phyloP scores from a whole-genome alignment of 2,113 vertebrate species.

The Actenoides lindsayi region DNA sequence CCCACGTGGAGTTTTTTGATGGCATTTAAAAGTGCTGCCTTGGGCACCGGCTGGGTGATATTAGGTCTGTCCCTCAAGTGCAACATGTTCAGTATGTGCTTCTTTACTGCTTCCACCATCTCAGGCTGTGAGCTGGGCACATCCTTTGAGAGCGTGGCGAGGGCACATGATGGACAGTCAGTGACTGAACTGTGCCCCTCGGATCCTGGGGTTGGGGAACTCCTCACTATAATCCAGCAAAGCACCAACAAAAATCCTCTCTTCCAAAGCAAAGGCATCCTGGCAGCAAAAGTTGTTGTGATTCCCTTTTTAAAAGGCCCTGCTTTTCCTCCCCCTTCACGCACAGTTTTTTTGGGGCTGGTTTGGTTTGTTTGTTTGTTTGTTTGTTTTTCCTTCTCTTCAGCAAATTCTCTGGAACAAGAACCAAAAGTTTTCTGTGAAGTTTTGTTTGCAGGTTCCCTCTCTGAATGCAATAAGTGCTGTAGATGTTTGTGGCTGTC shows the following conservation, averaged over 20 bases:
- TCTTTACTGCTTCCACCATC: slow-evolving; percentile 95
- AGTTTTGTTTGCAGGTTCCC: slow-evolving; percentile 83
- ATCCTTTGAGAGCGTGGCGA: slow-evolving; percentile 84
- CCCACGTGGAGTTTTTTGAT: slow-evolving; percentile 96
- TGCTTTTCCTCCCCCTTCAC: slow-evolving; percentile 73
- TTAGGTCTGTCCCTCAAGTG: slow-evolving; percentile 96
- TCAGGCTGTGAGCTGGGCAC: slow-evolving; percentile 82
- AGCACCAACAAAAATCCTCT: slow-evolving; percentile 82
- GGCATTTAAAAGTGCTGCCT: slow-evolving; percentile 95
- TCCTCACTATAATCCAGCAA: slow-evolving; percentile 79
- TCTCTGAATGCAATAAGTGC: slow-evolving; percentile 81
- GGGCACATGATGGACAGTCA: slow-evolving; percentile 89
- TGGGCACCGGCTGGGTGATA: slow-evolving; percentile 94
- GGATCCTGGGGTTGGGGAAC: slow-evolving; percentile 80
- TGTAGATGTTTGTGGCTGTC: slow-evolving; percentile 83
- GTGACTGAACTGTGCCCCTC: slow-evolving; percentile 73
- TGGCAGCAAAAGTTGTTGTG: slow-evolving; percentile 81
- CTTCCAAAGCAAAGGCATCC: slow-evolving; percentile 85
- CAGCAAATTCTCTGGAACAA: slow-evolving; percentile 81
- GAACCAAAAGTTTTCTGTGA: slow-evolving; percentile 86
- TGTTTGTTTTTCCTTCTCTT: slow-evolving; percentile 74
- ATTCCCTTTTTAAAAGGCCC: slow-evolving; percentile 79
- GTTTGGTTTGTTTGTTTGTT: slow-evolving; percentile 49
- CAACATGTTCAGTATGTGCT: slow-evolving; percentile 94
- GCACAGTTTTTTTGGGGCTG: slow-evolving; percentile 67